Conservation (phyloP, 2,113 vertebrate species). For the Phrynosoma platyrhinos region DNA sequence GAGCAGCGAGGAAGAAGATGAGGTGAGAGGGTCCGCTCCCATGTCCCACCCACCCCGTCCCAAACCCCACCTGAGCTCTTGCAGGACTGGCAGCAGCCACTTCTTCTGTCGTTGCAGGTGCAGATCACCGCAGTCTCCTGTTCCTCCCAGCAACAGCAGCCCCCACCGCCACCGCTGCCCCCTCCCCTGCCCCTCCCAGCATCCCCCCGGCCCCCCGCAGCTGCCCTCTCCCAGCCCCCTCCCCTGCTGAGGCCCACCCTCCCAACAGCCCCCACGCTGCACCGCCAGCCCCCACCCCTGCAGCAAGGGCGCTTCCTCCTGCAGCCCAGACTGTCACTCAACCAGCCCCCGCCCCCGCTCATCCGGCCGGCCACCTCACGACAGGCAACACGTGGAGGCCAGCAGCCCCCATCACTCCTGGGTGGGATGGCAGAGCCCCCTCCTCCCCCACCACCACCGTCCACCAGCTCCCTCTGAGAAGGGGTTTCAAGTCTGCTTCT, state of each 20-base stretch:
- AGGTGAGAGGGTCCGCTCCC: constrained; percentile 70
- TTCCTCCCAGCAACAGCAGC: constrained; percentile 18
- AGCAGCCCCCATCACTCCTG: constrained; percentile 80
- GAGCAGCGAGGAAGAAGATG: constrained; percentile 76
- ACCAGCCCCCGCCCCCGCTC: constrained; percentile 87
- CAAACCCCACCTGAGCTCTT: neutral
- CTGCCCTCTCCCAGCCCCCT: constrained; percentile 87
- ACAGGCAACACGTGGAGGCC: constrained; percentile 59
- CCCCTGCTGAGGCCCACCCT: constrained; percentile 86
- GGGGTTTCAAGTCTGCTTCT: neutral
- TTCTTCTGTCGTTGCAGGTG: constrained; percentile 33
- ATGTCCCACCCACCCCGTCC: neutral
- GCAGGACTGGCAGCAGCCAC: neutral
- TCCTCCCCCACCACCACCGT: constrained; percentile 40
- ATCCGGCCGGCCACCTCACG: constrained; percentile 81
- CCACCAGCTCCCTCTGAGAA: constrained; percentile 62
- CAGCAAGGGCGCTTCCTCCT: constrained; percentile 88
- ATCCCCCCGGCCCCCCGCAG: constrained; percentile 60
- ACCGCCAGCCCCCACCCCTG: constrained; percentile 88
- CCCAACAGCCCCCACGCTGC: constrained; percentile 85
- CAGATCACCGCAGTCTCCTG: constrained; percentile 54
- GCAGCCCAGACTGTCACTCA: constrained; percentile 79
- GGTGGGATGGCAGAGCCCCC: constrained; percentile 81
- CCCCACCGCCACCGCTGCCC: constrained; percentile 50
- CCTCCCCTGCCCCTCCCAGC: constrained; percentile 57